Conservation (phyloP, 2,113 vertebrate genomes). For the Phaethornis superciliosus region DNA sequence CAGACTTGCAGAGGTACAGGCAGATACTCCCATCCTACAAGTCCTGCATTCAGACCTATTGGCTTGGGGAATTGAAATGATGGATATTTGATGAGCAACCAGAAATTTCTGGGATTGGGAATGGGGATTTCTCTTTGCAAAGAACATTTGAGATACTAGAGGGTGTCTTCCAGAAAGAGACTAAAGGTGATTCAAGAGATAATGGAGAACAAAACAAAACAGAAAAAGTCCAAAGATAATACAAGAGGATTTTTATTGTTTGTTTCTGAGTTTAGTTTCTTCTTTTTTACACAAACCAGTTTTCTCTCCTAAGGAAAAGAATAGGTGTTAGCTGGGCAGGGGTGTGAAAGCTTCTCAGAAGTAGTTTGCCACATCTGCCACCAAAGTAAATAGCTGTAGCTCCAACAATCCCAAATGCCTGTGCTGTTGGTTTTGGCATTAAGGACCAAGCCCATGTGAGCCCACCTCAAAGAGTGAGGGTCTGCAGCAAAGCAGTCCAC, state of each 20-base stretch:
- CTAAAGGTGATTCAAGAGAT: background rate
- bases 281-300: background rate
- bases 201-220: background rate
- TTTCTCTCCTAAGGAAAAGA: background rate
- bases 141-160: background rate
- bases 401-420: background rate
- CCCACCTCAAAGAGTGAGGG: background rate
- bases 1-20: background rate
- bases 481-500: background rate
- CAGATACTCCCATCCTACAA: rapidly evolving
- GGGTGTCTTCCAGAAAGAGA: background rate
- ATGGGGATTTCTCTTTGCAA: background rate
- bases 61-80: background rate
- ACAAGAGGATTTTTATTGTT: background rate
- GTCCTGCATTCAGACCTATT: background rate
- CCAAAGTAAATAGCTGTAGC: background rate
- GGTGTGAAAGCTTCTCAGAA: background rate
- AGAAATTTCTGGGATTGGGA: background rate
- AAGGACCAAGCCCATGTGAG: rapidly evolving
- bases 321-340: background rate
- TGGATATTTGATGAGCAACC: background rate
- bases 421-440: background rate
- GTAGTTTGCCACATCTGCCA: background rate
- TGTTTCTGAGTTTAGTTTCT: background rate
- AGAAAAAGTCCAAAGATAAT: background rate